Conservation (phyloP, 2,888 invertebrate genomes). For the Agrotis segetum region DNA sequence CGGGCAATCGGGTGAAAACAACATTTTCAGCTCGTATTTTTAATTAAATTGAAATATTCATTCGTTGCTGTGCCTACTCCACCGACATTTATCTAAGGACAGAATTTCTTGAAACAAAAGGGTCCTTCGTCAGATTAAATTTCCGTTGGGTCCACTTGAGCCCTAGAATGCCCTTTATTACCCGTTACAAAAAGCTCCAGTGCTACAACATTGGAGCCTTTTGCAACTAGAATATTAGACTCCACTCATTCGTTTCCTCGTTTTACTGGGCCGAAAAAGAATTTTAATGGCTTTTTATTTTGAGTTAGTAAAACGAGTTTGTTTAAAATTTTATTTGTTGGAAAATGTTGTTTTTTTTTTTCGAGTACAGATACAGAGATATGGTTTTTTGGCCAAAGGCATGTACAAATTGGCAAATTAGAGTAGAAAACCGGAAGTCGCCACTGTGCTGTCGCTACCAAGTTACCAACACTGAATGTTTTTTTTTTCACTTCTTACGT, state of each 20-base stretch:
- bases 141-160: constrained; percentile 88
- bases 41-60: constrained; percentile 88
- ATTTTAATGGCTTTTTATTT: constrained; percentile 62
- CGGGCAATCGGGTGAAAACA: constrained; percentile 71
- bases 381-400: too few relatives aligned
- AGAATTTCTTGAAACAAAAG: constrained; percentile 85
- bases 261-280: constrained; percentile 63
- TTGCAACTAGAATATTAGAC: constrained; percentile 85
- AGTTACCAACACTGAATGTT: too few relatives aligned
- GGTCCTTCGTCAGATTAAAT: constrained; percentile 87
- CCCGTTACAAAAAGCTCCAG: constrained; percentile 83
- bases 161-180: constrained; percentile 88
- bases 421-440: too few relatives aligned
- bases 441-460: too few relatives aligned
- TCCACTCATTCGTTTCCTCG: constrained; percentile 79
- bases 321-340: background rate
- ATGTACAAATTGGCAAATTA: too few relatives aligned
- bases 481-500: too few relatives aligned
- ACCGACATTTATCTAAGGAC: constrained; percentile 86
- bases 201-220: constrained; percentile 59
- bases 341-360: background rate
- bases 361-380: background rate
- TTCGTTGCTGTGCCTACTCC: constrained; percentile 78
- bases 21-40: constrained; percentile 80
- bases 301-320: constrained; percentile 6